Conservation (phyloP, 2,797 vertebrate species). For the Pipistrellus pygmaeus region DNA sequence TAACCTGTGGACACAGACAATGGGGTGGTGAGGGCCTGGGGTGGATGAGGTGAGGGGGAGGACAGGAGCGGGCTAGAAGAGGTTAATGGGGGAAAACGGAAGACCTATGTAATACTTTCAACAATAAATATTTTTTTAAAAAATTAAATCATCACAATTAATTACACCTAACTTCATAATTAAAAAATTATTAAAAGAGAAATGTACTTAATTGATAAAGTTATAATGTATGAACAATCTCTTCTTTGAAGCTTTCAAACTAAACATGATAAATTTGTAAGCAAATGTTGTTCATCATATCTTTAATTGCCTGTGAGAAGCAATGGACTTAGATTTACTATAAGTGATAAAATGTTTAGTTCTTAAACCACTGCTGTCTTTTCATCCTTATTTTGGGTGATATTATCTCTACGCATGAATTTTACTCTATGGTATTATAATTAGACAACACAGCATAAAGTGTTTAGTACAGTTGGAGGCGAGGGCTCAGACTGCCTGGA, state of each 20-base stretch:
- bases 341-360: background rate
- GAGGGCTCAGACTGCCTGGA: background rate
- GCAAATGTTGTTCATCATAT: background rate
- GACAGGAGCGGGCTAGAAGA: no score
- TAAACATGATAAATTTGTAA: conserved; percentile 31
- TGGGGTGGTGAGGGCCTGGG: no score
- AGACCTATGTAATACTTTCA: no score
- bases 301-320: conserved; percentile 43
- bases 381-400: background rate
- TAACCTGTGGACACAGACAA: no score
- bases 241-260: conserved; percentile 9
- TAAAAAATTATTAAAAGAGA: conserved; percentile 32
- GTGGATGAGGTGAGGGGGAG: no score
- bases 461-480: background rate
- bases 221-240: conserved; percentile 25
- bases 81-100: no score
- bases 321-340: background rate
- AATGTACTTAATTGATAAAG: conserved; percentile 2
- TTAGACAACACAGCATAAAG: background rate
- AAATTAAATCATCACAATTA: background rate
- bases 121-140: background rate
- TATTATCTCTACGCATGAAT: background rate
- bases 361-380: background rate
- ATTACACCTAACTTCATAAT: background rate
- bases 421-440: conserved; percentile 3